A percentile compares a stretch with the other conserved stretches of the same genome.
Conservation (phyloP, 1,140 invertebrate genomes). For the Parapsyche elsis region DNA sequence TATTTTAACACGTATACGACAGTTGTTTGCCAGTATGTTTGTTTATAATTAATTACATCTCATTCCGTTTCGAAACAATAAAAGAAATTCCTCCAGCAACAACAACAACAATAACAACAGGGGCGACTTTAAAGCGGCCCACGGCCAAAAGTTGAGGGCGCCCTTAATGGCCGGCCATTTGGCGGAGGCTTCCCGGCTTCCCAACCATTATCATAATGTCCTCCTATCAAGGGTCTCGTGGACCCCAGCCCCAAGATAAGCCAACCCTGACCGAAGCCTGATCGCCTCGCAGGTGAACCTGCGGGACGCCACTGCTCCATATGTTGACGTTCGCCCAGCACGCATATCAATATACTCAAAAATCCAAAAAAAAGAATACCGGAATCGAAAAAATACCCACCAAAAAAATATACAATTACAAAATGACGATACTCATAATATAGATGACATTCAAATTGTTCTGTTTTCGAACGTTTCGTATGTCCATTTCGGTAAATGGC, state of each 20-base stretch:
- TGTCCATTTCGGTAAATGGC: conserved; percentile 27
- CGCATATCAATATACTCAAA: background rate
- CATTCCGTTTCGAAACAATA: background rate
- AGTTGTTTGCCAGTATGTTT: background rate
- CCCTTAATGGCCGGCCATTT: conserved; percentile 48
- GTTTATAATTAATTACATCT: background rate
- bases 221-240: conserved; percentile 27
- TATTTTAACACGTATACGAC: no score
- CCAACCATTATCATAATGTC: conserved; percentile 51
- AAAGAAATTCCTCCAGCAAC: background rate
- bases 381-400: background rate
- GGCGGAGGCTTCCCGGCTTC: conserved; percentile 43
- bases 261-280: conserved; percentile 11
- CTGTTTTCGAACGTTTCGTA: conserved; percentile 26
- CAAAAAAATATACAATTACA: conserved; percentile 14
- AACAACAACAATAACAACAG: conserved; percentile 10
- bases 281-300: conserved; percentile 25
- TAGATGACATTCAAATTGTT: conserved; percentile 26
- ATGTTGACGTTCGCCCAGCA: background rate
- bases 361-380: background rate
- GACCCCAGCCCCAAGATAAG: conserved; percentile 6
- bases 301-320: background rate
- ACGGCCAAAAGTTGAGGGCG: conserved; percentile 30
- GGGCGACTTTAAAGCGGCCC: conserved; percentile 29
- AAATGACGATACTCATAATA: conserved; percentile 21